These are phyloP conservation scores for Sarcophaga bullata DNA, from an alignment of 1,140 invertebrate species.

Conservation along the genomic window DNA sequence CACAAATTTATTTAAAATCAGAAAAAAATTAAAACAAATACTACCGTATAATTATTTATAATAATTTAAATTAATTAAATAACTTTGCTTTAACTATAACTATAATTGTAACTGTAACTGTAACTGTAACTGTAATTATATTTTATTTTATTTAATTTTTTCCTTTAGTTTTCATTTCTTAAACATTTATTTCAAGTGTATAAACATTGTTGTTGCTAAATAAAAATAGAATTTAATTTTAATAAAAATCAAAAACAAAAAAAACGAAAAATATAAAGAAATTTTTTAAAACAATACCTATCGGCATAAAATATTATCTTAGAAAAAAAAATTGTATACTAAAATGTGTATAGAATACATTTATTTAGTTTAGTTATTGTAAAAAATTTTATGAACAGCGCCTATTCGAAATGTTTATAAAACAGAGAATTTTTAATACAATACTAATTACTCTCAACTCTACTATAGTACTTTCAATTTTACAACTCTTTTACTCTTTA, in stretches of 20 bases:
- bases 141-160: background rate
- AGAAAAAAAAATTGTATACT: background rate
- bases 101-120: too few relatives aligned
- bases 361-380: conserved; percentile 26
- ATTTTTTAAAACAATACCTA: background rate
- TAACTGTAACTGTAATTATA: background rate
- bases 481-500: background rate
- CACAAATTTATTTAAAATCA: conserved; percentile 1
- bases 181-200: background rate
- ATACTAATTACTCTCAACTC: background rate
- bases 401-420: background rate
- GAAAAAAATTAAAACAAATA: too few relatives aligned
- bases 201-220: conserved; percentile 7
- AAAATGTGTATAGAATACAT: background rate
- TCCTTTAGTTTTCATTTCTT: too few relatives aligned
- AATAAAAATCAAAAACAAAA: background rate
- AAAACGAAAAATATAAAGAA: conserved; percentile 6
- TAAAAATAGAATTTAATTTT: background rate
- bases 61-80: too few relatives aligned
- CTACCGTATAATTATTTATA: too few relatives aligned
- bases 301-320: background rate
- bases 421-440: background rate
- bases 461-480: background rate
- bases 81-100: too few relatives aligned
- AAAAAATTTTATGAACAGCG: conserved; percentile 22